Evolutionary conservation across 1,140 invertebrate species (phyloP).

Genomic region (Apis cerana): DNA sequence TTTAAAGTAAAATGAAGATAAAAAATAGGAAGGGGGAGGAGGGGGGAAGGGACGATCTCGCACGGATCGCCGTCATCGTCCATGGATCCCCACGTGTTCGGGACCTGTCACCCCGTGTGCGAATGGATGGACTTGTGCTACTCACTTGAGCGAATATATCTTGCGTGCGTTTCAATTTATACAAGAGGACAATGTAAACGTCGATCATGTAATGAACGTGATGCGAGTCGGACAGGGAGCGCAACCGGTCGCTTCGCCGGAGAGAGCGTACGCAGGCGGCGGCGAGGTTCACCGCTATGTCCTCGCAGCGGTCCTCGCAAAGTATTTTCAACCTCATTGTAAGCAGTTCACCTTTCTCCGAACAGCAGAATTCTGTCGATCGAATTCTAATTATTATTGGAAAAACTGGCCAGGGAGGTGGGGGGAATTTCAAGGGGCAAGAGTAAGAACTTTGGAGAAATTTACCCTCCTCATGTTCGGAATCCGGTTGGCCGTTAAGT

Average conservation of each 20-base stretch:
- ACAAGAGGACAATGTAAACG: constrained; percentile 82
- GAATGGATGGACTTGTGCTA: neutral
- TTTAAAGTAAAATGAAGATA: neutral
- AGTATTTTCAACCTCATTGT: constrained; percentile 82
- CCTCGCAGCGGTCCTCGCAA: constrained; percentile 82
- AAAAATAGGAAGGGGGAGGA: neutral
- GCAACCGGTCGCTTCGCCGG: constrained; percentile 75
- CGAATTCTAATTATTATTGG: neutral
- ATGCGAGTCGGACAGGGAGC: constrained; percentile 77
- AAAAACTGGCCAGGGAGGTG: too few relatives aligned
- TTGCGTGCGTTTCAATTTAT: constrained; percentile 81
- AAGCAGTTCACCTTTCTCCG: constrained; percentile 81
- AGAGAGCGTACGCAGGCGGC: constrained; percentile 80
- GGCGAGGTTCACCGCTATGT: constrained; percentile 82
- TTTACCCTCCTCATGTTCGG: constrained; percentile 77
- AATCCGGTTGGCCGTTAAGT: constrained; percentile 78
- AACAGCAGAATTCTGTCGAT: constrained; percentile 79
- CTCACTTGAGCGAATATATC: constrained; percentile 82
- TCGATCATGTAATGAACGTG: constrained; percentile 82
- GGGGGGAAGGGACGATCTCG: too few relatives aligned
- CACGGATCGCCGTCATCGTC: too few relatives aligned
- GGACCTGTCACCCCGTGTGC: too few relatives aligned
- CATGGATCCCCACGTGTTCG: too few relatives aligned
- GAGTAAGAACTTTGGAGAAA: too few relatives aligned
- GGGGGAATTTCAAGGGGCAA: too few relatives aligned